Base-by-base conservation (phyloP, 2,797 vertebrate species). In the Rallus crepitans region DNA sequence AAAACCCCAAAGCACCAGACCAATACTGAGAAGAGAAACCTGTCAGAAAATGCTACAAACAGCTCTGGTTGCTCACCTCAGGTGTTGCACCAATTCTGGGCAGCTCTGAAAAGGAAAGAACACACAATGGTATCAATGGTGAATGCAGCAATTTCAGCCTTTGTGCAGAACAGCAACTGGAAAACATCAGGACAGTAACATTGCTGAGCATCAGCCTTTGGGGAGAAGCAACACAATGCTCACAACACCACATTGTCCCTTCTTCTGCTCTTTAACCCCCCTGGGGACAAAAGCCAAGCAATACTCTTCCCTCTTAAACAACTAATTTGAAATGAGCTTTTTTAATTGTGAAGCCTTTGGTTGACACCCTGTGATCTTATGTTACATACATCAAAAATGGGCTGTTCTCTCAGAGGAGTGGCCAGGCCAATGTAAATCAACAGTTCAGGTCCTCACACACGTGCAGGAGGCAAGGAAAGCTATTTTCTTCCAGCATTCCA, bases 51-150 rank as follows among this genome's bases (percentile, higher is more conserved):
- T 3, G 56, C 39, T 48, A 77, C 56, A 31, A 17, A 53, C 31
- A 72, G 10, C 7, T 77, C 25, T 5, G 8, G 33, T 1, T 37
- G 76, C 98, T 98, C 94, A 99, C 99, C 99, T 99, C 91, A 99
- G 97, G 68, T 99, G 99, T 69, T 99, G 99, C 83, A 99, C 99
- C 97, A 99, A 95, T 63, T 99, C 99, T 40, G 98, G 99, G 93
- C 99, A 99, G 89, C 99, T 99, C 99, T 99, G 80, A 83, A 97
- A 97, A 95, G 61, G 90, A 96, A 97, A 89, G 89, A 95, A 90
- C 23, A 86, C 4, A 87, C 25, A 40, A 35, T 0, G 21, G 11
- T 6, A 40, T 94, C 73, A 87, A 19, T 19, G 73, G 13, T 9
- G 40, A 28, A n/a, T 1, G 55, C 33, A 77, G 82, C 19, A 47